Base-by-base conservation (phyloP, 2,797 vertebrate genomes). In the Neostethus bicornis region DNA sequence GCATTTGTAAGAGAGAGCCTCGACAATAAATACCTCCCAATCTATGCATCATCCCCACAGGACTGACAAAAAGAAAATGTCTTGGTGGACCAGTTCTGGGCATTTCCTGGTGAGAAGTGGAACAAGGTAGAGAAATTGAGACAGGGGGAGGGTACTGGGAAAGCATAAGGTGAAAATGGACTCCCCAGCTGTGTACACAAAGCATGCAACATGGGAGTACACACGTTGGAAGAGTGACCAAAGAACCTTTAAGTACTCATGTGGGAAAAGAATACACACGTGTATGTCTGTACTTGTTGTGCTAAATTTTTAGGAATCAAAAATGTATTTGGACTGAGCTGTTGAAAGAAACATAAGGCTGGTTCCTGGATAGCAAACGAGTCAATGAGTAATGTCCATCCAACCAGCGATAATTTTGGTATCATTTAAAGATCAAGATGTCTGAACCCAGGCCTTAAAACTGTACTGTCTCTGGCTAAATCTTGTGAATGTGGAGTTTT, bases 151-250 rank as follows among this genome's bases (percentile, higher is more conserved):
- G 11, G 29, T 14, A 17, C 10, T 7, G 21, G 41, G n/a, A 48
- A 17, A 46, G 55, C 41, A 8, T 32, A 19, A 61, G 66, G 65
- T 65, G 56, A 73, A 83, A 89, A 91, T 89, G 64, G 77, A 79
- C 80, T 89, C 75, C 82, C 82, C 91, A 93, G 91, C 92, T 93
- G 91, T 91, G 84, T 89, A 86, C 85, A 91, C 87, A 91, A 75
- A 86, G 72, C 37, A 52, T 69, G 65, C 66, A 68, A 43, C 59
- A 61, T 59, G 61, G 76, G 55, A 82, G 70, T 41, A 83, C 65
- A 86, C 61, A 67, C 70, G 66, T 55, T 70, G 66, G 61, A 70
- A 69, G 37, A 73, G n/a, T 14, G 67, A 78, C 38, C 38, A 44
- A 67, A 42, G 51, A 60, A 69, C 60, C 47, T 65, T 61, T 57